phyloP scores from a whole-genome alignment of 2,797 vertebrate species.

The Lutjanus campechanus region DNA sequence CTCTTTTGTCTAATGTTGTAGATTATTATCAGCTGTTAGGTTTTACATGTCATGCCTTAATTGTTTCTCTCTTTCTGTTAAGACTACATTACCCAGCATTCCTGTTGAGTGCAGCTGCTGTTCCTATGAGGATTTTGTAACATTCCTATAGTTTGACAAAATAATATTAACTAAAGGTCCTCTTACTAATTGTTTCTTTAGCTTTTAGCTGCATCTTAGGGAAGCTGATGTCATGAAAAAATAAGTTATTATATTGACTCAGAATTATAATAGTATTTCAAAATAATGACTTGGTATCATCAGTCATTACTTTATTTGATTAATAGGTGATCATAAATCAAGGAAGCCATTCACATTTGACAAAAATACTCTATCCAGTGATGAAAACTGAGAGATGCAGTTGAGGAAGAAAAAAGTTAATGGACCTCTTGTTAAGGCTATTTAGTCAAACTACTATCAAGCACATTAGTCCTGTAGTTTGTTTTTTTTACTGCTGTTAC shows the following conservation, averaged over 20 bases:
- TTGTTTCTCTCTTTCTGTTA: conserved; percentile 11
- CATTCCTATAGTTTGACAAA: neutral
- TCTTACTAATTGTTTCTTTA: neutral
- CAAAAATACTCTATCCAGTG: neutral
- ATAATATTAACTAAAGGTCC: neutral
- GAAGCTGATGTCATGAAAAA: too few species aligned
- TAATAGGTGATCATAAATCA: too few species aligned
- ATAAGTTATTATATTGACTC: too few species aligned
- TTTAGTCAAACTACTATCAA: neutral
- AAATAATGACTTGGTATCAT: too few species aligned
- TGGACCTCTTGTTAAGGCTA: too few species aligned
- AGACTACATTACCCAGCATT: conserved; percentile 31
- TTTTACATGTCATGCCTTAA: conserved; percentile 36
- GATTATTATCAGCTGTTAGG: conserved; percentile 5
- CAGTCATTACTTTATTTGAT: too few species aligned
- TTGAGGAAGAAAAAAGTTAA: too few species aligned
- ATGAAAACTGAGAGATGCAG: neutral
- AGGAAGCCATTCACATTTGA: too few species aligned
- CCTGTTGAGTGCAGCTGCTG: neutral
- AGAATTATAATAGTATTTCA: too few species aligned
- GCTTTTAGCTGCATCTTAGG: neutral
- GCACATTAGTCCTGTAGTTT: neutral
- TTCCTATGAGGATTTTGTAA: neutral
- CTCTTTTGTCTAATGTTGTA: conserved; percentile 12
- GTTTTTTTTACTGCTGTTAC: too few species aligned